phyloP scores from a whole-genome alignment of 2,888 invertebrate species.

The Pterobdella sp. region DNA sequence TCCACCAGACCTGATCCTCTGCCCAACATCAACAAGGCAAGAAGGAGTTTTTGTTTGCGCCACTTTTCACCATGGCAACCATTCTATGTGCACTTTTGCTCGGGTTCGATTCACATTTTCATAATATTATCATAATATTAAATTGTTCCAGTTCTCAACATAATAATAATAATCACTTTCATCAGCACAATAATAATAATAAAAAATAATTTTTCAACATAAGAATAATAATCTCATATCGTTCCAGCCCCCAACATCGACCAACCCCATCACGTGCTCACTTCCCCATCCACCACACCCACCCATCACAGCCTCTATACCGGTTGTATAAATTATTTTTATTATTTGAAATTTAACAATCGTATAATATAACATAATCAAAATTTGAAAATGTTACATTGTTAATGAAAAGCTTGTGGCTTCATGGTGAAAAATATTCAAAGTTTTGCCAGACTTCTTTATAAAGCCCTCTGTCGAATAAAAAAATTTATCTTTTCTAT shows the following conservation, averaged over 20 bases:
- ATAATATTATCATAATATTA: background rate
- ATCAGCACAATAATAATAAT: background rate
- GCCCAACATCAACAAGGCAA: background rate
- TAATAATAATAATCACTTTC: background rate
- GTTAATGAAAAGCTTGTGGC: no score
- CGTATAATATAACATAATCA: no score
- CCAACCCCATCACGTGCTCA: background rate
- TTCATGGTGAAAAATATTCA: no score
- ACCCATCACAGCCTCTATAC: no score
- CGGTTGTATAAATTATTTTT: no score
- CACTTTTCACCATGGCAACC: background rate
- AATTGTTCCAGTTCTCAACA: background rate
- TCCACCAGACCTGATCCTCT: background rate
- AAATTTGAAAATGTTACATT: no score
- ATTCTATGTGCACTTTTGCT: no score
- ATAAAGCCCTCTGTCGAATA: no score
- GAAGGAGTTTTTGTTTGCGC: background rate
- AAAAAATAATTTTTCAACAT: background rate
- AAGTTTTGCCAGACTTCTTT: no score
- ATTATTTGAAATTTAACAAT: no score
- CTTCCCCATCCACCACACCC: background rate
- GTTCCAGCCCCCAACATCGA: background rate
- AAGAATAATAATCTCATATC: background rate
- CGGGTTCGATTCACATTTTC: background rate
- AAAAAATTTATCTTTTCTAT: no score